These are phyloP conservation scores for Drosophila bunnanda DNA, from an alignment of 2,888 invertebrate species.

Conservation along the genomic window DNA sequence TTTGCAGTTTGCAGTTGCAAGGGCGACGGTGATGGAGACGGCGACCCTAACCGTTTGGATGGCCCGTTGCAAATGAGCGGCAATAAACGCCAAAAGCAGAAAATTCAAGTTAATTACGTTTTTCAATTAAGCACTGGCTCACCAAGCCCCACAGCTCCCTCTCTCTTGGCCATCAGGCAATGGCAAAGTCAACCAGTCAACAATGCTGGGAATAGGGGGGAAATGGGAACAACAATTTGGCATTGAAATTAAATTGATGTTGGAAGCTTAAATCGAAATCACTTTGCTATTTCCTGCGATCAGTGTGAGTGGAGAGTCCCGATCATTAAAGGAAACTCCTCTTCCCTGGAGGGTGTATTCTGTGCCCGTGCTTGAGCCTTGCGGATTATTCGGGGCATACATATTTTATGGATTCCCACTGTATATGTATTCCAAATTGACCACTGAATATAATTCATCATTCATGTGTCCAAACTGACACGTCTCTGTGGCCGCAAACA, in stretches of 20 bases:
- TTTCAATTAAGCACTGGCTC: slow-evolving; percentile 75
- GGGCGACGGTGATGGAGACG: slow-evolving; percentile 22
- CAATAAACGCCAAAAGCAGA: slow-evolving; percentile 79
- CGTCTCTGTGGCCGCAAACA: slow-evolving; percentile 77
- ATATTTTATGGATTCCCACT: slow-evolving; percentile 28
- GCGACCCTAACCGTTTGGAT: slow-evolving; percentile 48
- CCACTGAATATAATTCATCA: slow-evolving; percentile 70
- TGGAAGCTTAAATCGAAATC: slow-evolving; percentile 38
- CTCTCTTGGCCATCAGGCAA: slow-evolving; percentile 12
- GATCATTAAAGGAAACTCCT: slow-evolving; percentile 1
- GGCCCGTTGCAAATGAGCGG: slow-evolving; percentile 74
- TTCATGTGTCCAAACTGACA: slow-evolving; percentile 77
- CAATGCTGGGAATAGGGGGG: slow-evolving; percentile 1
- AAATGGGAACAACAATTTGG: slow-evolving; percentile 47
- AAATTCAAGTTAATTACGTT: slow-evolving; percentile 79
- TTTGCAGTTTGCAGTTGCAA: slow-evolving; percentile 39
- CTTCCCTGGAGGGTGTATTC: not conserved
- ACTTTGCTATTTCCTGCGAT: slow-evolving; percentile 36
- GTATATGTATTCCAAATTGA: slow-evolving; percentile 53
- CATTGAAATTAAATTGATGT: slow-evolving; percentile 65
- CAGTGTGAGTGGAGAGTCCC: not conserved
- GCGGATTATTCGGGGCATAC: slow-evolving; percentile 9
- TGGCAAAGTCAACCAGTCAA: slow-evolving; percentile 27
- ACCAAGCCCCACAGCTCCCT: slow-evolving; percentile 34
- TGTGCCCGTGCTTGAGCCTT: not conserved